Evolutionary conservation across 1,140 invertebrate species (phyloP).

Genomic region (Maconellicoccus hirsutus): DNA sequence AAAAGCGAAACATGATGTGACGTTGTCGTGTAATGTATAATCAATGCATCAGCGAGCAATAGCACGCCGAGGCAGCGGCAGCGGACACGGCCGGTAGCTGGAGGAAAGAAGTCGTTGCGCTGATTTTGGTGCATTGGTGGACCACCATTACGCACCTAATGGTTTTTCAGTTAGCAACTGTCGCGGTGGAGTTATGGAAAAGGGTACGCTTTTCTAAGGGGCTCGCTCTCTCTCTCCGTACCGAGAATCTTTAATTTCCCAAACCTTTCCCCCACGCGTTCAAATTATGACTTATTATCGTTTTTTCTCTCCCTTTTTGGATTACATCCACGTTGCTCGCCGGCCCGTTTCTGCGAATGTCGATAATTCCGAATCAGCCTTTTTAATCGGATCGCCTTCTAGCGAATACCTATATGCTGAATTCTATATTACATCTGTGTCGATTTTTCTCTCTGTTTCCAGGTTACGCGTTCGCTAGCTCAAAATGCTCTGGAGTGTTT

Average conservation of each 20-base stretch:
- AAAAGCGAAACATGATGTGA: slow-evolving; percentile 16
- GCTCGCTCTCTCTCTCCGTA: neutral
- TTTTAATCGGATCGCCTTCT: neutral
- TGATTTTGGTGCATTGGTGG: slow-evolving; percentile 19
- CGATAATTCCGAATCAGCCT: neutral
- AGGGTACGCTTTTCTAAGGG: slow-evolving; percentile 13
- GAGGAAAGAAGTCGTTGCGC: slow-evolving; percentile 17
- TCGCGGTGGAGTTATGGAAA: slow-evolving; percentile 15
- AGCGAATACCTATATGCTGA: too few relatives aligned
- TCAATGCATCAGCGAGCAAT: slow-evolving; percentile 19
- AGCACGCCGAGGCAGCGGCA: neutral
- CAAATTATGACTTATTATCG: slow-evolving; percentile 22
- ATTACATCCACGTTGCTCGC: neutral
- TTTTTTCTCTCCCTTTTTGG: slow-evolving; percentile 9
- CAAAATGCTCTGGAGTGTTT: too few relatives aligned
- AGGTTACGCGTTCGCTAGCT: too few relatives aligned
- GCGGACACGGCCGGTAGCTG: neutral
- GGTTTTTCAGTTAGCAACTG: slow-evolving; percentile 20
- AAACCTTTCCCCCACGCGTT: slow-evolving; percentile 7
- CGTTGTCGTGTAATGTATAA: slow-evolving; percentile 22
- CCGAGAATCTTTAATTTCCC: slow-evolving; percentile 15
- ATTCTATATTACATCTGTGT: too few relatives aligned
- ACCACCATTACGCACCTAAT: slow-evolving; percentile 21
- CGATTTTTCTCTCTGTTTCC: too few relatives aligned
- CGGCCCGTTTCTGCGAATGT: neutral